A percentile compares a stretch with the other conserved stretches of the same genome.
Evolutionary conservation across 2,888 invertebrate species (phyloP).

Genomic region (Megastigmus dorsalis): DNA sequence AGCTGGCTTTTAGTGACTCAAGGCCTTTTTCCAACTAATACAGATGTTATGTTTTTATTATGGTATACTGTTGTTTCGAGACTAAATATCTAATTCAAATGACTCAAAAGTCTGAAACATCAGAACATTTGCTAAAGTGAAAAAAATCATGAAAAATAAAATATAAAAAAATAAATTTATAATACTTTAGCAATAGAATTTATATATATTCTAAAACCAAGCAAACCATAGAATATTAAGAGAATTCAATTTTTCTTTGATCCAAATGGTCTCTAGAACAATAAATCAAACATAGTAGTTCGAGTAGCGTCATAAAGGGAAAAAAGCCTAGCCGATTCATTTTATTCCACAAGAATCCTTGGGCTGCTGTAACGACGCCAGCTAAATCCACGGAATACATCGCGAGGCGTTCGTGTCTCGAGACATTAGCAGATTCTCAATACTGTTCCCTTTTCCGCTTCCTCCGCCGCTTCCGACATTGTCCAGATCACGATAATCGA

Average conservation of each 20-base stretch:
- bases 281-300: too few relatives aligned
- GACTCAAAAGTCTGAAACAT: too few relatives aligned
- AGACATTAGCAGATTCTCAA: constrained; percentile 48
- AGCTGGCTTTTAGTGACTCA: constrained; percentile 25
- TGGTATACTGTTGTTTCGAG: background rate
- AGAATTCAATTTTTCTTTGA: too few relatives aligned
- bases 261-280: too few relatives aligned
- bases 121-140: background rate
- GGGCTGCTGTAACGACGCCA: background rate
- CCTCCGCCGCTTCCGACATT: constrained; percentile 58
- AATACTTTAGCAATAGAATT: too few relatives aligned
- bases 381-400: constrained; percentile 29
- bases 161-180: too few relatives aligned
- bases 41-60: background rate
- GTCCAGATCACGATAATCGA: constrained; percentile 73
- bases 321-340: background rate
- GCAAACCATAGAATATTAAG: too few relatives aligned
- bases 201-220: too few relatives aligned
- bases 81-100: background rate
- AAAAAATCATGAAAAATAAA: too few relatives aligned
- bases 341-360: background rate
- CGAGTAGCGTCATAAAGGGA: too few relatives aligned
- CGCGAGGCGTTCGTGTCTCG: constrained; percentile 46
- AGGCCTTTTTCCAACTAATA: background rate
- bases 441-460: constrained; percentile 39